phyloP scores from a whole-genome alignment of 1,140 invertebrate species.

The Heliconius himera region DNA sequence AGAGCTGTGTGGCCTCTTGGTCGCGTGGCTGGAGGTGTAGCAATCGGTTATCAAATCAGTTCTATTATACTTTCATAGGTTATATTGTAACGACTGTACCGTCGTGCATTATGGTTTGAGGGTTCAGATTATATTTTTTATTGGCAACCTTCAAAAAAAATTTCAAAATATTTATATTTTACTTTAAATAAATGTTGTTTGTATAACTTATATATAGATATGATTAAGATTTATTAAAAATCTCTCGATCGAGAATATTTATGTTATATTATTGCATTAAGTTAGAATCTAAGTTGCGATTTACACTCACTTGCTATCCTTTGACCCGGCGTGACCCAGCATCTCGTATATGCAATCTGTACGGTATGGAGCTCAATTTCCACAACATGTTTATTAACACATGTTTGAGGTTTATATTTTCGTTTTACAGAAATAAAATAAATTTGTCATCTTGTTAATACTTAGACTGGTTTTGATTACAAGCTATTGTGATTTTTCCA shows the following conservation, averaged over 20 bases:
- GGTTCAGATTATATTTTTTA: neutral
- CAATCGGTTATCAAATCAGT: constrained; percentile 75
- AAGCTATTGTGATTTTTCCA: no score
- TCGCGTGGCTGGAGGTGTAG: constrained; percentile 71
- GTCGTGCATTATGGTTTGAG: neutral
- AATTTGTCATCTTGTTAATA: neutral
- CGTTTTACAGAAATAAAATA: neutral
- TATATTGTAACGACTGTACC: constrained; percentile 25
- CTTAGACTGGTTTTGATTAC: no score
- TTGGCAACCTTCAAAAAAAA: neutral
- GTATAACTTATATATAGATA: neutral
- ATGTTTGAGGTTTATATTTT: neutral
- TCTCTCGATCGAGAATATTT: neutral
- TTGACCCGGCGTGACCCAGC: constrained; percentile 30
- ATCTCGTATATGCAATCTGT: constrained; percentile 21
- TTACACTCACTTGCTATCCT: constrained; percentile 26
- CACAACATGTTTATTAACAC: constrained; percentile 18
- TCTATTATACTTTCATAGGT: constrained; percentile 64
- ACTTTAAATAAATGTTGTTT: no score
- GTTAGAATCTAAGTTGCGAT: constrained; percentile 28
- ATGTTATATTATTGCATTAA: neutral
- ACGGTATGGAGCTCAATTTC: constrained; percentile 20
- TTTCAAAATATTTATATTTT: neutral
- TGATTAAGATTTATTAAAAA: neutral
- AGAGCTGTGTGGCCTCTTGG: constrained; percentile 73